Evolutionary conservation across 2,113 vertebrate species (phyloP).

Genomic region (Oryzias javanicus): DNA sequence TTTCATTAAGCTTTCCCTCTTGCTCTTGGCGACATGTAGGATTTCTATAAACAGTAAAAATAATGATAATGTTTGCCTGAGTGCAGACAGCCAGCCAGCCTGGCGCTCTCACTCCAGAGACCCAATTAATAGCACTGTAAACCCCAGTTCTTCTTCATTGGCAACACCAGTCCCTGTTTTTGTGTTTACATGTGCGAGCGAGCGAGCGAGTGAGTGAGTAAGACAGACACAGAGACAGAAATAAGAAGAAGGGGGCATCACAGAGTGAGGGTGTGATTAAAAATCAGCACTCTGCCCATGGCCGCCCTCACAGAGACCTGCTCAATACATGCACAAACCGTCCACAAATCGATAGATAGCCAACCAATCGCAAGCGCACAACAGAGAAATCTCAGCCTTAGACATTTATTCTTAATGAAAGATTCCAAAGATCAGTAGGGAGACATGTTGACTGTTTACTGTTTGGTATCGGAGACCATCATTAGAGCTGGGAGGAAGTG

Average conservation of each 20-base stretch:
- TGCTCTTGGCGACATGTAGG: slow-evolving; percentile 29
- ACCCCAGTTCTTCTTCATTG: slow-evolving; percentile 53
- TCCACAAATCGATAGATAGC: slow-evolving; percentile 27
- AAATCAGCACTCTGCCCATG: slow-evolving; percentile 17
- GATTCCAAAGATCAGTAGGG: not conserved
- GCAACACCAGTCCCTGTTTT: slow-evolving; percentile 23
- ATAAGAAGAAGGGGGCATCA: slow-evolving; percentile 17
- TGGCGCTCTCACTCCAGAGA: slow-evolving; percentile 59
- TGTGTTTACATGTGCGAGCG: slow-evolving; percentile 9
- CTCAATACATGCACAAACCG: slow-evolving; percentile 42
- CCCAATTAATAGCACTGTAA: slow-evolving; percentile 70
- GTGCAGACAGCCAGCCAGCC: slow-evolving; percentile 52
- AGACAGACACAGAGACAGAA: slow-evolving; percentile 1
- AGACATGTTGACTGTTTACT: too few species aligned
- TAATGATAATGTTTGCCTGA: slow-evolving; percentile 60
- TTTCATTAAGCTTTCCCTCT: slow-evolving; percentile 23
- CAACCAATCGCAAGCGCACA: slow-evolving; percentile 18
- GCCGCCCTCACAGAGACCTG: slow-evolving; percentile 21
- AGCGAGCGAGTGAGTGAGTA: slow-evolving; percentile 1
- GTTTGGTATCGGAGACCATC: too few species aligned
- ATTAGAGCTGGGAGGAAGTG: too few species aligned
- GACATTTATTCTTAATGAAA: not conserved
- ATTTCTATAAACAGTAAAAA: slow-evolving; percentile 48
- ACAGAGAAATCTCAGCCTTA: not conserved
- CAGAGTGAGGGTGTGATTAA: slow-evolving; percentile 31